Evolutionary conservation across 1,140 invertebrate species (phyloP).

Genomic region (Sycophila sp.): DNA sequence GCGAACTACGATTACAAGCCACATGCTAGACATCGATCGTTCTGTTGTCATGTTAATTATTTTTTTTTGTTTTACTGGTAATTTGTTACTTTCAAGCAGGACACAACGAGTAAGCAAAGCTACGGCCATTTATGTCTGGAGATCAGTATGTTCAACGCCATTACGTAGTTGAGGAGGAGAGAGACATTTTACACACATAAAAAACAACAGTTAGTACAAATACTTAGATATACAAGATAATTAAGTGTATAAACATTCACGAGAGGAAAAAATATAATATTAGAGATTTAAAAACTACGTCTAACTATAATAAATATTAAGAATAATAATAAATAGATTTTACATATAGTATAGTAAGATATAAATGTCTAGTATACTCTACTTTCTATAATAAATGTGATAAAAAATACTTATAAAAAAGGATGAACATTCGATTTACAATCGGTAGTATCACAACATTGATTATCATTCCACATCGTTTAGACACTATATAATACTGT

Average conservation of each 20-base stretch:
- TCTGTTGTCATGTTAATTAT: not conserved
- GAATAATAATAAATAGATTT: not conserved
- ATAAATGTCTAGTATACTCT: slow-evolving; percentile 5
- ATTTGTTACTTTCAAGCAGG: slow-evolving; percentile 7
- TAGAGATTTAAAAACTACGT: not conserved
- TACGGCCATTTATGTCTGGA: not conserved
- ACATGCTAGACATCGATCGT: slow-evolving; percentile 28
- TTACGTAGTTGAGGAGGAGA: not conserved
- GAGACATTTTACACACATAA: slow-evolving; percentile 3
- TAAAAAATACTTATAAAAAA: slow-evolving; percentile 16
- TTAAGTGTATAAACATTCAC: slow-evolving; percentile 11
- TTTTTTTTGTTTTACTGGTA: not conserved
- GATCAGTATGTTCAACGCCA: not conserved
- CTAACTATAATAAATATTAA: not conserved
- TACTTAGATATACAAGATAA: slow-evolving; percentile 15
- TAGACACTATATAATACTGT: slow-evolving; percentile 11
- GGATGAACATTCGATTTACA: slow-evolving; percentile 22
- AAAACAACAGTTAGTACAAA: slow-evolving; percentile 12
- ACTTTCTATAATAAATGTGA: not conserved
- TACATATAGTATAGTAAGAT: not conserved
- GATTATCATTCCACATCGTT: slow-evolving; percentile 9
- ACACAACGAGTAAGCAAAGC: slow-evolving; percentile 11
- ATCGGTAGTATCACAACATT: slow-evolving; percentile 25
- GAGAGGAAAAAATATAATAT: not conserved
- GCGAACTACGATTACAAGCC: slow-evolving; percentile 26